phyloP scores from a whole-genome alignment of 1,140 invertebrate genomes.

The Pissodes strobi region DNA sequence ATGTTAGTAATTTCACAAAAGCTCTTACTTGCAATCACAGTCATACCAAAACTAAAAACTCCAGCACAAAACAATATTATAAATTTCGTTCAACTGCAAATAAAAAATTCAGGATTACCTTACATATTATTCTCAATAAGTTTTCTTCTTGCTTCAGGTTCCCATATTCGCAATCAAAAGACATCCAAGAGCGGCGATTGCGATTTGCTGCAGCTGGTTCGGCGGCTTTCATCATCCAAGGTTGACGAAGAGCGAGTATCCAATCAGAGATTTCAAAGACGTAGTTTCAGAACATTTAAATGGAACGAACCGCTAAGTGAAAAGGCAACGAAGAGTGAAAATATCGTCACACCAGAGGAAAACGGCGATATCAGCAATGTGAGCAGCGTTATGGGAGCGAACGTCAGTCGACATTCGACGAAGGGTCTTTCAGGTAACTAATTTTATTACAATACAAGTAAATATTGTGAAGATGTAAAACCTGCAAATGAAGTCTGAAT shows the following conservation, averaged over 20 bases:
- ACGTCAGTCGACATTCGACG: slow-evolving; percentile 71
- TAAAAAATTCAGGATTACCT: no score
- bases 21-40: no score
- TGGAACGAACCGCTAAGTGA: neutral
- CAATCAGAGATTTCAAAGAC: neutral
- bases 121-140: no score
- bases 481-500: no score
- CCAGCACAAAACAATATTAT: no score
- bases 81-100: no score
- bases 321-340: neutral
- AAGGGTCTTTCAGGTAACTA: slow-evolving; percentile 67
- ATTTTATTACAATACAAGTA: no score
- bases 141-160: no score
- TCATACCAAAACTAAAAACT: no score
- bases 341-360: neutral
- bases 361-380: slow-evolving; percentile 28
- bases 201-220: slow-evolving; percentile 41
- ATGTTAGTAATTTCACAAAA: no score
- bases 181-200: slow-evolving; percentile 27
- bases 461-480: no score
- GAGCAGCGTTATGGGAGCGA: slow-evolving; percentile 68
- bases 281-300: neutral
- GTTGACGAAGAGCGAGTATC: neutral
- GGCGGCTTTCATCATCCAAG: slow-evolving; percentile 33
- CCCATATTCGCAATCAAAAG: no score